These are phyloP conservation scores for Tiliacea aurago DNA, from an alignment of 2,888 invertebrate species.

Conservation along the genomic window DNA sequence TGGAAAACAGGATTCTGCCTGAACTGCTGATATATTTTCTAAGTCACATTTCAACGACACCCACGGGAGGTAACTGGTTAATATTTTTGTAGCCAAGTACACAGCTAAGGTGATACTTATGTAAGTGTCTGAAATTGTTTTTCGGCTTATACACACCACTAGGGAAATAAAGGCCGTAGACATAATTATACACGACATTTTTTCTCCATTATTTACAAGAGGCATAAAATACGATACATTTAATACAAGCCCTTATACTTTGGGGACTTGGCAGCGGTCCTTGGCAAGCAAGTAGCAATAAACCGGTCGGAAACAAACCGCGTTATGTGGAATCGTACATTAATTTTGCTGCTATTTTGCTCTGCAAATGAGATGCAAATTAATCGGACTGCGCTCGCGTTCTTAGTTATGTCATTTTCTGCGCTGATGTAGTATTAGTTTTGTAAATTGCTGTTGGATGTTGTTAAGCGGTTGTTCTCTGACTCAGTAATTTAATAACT, in stretches of 20 bases:
- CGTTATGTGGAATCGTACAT: conserved; percentile 57
- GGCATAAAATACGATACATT: conserved; percentile 35
- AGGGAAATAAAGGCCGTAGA: conserved; percentile 56
- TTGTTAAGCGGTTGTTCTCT: conserved; percentile 30
- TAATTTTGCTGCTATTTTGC: conserved; percentile 57
- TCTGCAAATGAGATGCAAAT: conserved; percentile 66
- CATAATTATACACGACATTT: conserved; percentile 39
- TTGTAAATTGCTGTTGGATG: conserved; percentile 54
- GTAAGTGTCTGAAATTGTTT: conserved; percentile 53
- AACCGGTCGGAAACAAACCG: conserved; percentile 56
- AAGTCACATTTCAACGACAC: conserved; percentile 23
- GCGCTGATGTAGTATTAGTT: conserved; percentile 50
- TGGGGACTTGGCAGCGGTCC: conserved; percentile 53
- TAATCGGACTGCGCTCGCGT: conserved; percentile 58
- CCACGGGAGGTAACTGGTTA: conserved; percentile 29
- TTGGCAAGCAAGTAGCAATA: conserved; percentile 60
- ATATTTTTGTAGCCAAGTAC: conserved; percentile 35
- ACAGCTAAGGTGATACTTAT: conserved; percentile 34
- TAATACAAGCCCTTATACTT: conserved; percentile 47
- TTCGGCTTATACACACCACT: conserved; percentile 30
- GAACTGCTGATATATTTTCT: conserved; percentile 4
- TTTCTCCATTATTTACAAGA: conserved; percentile 29
- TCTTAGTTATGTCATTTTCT: conserved; percentile 60
- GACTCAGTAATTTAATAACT: conserved; percentile 18
- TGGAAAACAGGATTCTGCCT: not conserved